Percentiles rank a stretch among this genome's conserved stretches.
Conservation (phyloP, 2,113 vertebrate species). For the Melanostigma gelatinosum region DNA sequence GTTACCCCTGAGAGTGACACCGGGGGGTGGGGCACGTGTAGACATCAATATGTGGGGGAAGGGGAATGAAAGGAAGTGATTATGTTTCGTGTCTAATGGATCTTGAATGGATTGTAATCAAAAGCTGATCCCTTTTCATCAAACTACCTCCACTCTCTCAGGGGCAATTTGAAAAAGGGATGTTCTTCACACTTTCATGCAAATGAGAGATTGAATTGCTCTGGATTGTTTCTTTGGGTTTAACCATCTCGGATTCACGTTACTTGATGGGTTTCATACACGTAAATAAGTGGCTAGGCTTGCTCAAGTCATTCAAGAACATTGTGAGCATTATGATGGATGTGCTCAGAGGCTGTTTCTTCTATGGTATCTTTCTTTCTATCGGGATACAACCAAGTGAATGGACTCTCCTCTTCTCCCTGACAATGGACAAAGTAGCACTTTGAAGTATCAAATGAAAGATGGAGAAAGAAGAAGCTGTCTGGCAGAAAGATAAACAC, state of each 20-base stretch:
- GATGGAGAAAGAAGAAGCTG: background rate
- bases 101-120: conserved; percentile 69
- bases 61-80: conserved; percentile 60
- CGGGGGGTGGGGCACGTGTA: conserved; percentile 39
- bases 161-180: conserved; percentile 52
- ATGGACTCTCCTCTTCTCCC: background rate
- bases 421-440: background rate
- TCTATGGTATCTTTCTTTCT: background rate
- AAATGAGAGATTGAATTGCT: conserved; percentile 44
- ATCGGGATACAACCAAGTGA: background rate
- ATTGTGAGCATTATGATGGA: background rate
- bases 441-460: background rate
- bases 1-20: conserved; percentile 59
- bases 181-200: conserved; percentile 43
- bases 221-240: conserved; percentile 22
- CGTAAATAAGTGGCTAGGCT: conserved; percentile 18
- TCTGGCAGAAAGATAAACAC: background rate
- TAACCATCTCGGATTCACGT: conserved; percentile 31
- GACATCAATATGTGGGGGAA: conserved; percentile 60
- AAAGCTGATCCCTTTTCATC: conserved; percentile 60
- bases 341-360: background rate
- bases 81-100: conserved; percentile 68
- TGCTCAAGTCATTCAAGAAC: conserved; percentile 19
- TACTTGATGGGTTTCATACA: conserved; percentile 7
- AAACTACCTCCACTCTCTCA: conserved; percentile 49